Evolutionary conservation across 1,140 invertebrate species (phyloP).

Genomic region (Monochamus saltuarius): DNA sequence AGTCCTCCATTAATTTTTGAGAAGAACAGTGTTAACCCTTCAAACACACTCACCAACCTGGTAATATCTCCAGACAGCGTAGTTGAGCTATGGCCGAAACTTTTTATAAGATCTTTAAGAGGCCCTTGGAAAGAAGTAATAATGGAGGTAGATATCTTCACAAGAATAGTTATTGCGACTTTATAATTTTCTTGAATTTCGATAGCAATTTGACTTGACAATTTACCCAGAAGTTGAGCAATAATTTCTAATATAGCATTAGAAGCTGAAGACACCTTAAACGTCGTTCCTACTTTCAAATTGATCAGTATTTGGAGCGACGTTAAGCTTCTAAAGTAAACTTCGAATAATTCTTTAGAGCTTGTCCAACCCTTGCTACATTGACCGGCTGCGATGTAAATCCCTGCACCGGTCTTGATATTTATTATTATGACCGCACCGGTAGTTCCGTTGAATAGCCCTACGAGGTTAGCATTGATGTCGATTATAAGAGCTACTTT

Average conservation of each 20-base stretch:
- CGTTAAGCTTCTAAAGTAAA: conserved; percentile 4
- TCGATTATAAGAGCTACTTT: conserved; percentile 15
- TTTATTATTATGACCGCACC: conserved; percentile 9
- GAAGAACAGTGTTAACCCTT: conserved; percentile 6
- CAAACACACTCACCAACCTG: neutral
- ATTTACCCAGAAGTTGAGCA: conserved; percentile 1
- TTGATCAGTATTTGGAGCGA: conserved; percentile 6
- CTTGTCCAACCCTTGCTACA: neutral
- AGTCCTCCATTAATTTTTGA: conserved; percentile 9
- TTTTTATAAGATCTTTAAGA: conserved; percentile 3
- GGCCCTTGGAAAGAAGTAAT: neutral
- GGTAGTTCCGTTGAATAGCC: conserved; percentile 3
- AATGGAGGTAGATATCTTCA: neutral
- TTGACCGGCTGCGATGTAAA: neutral
- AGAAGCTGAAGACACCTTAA: neutral
- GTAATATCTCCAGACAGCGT: conserved; percentile 3
- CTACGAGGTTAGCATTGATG: conserved; percentile 8
- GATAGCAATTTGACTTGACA: neutral
- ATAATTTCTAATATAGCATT: neutral
- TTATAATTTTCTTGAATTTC: conserved; percentile 3
- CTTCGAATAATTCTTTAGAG: neutral
- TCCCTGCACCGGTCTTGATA: neutral
- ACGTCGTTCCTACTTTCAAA: neutral
- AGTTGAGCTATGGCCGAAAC: neutral
- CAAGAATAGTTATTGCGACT: neutral